phyloP scores from a whole-genome alignment of 2,888 invertebrate genomes.

The Isotomurus palustris region DNA sequence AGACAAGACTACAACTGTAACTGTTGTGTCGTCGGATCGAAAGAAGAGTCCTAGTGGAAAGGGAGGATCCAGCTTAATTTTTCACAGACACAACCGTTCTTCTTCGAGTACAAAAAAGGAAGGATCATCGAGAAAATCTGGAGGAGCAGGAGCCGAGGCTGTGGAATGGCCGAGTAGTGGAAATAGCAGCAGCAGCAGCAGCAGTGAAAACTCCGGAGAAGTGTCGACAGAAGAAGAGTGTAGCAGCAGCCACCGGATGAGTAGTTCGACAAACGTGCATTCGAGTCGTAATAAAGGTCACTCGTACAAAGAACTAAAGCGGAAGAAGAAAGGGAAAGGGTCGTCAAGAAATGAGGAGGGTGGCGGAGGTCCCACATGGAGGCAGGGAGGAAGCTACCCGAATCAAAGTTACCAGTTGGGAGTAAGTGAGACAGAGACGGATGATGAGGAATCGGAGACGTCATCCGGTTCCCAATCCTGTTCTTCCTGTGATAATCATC shows the following conservation, averaged over 20 bases:
- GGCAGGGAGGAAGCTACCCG: not conserved
- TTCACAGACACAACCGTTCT: not conserved
- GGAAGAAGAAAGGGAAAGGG: not conserved
- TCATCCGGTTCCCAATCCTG: conserved; percentile 16
- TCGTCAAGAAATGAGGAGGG: not conserved
- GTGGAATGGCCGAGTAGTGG: conserved; percentile 18
- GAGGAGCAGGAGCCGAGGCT: not conserved
- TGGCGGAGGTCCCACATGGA: not conserved
- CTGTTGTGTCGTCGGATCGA: too few species aligned
- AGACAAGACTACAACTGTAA: too few species aligned
- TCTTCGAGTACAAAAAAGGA: not conserved
- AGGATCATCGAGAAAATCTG: not conserved
- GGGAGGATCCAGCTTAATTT: not conserved
- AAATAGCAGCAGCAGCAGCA: conserved; percentile 9
- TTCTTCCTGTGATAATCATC: conserved; percentile 8
- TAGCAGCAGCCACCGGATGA: not conserved
- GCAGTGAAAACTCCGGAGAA: conserved; percentile 6
- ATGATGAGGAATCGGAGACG: conserved; percentile 7
- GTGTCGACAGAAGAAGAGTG: conserved; percentile 1
- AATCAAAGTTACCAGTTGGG: not conserved
- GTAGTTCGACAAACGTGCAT: not conserved
- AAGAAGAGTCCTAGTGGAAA: not conserved
- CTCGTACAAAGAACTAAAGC: not conserved
- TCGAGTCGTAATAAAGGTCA: not conserved
- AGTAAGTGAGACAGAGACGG: conserved; percentile 15